A percentile compares a stretch with the other conserved stretches of the same genome.
phyloP scores from a whole-genome alignment of 2,113 vertebrate genomes.

The Hiodon alosoides region DNA sequence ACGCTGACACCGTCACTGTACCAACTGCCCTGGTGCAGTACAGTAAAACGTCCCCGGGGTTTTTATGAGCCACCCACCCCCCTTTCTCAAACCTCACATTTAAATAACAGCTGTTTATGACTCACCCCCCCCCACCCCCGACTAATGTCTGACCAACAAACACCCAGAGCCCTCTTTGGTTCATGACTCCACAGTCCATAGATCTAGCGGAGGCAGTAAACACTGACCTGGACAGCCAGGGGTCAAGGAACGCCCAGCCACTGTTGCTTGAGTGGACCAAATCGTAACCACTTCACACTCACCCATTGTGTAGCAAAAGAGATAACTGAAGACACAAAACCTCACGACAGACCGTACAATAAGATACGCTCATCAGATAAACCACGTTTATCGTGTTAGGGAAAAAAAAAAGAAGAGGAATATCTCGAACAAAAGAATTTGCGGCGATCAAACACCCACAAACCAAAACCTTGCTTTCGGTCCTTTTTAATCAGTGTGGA shows the following conservation, averaged over 20 bases:
- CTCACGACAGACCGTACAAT: not conserved
- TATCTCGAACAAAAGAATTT: too few relatives aligned
- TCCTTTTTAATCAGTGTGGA: too few relatives aligned
- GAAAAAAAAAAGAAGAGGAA: too few relatives aligned
- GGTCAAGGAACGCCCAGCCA: conserved; percentile 51
- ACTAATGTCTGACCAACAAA: conserved; percentile 19
- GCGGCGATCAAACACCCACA: too few relatives aligned
- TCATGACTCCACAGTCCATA: conserved; percentile 43
- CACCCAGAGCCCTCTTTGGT: conserved; percentile 13
- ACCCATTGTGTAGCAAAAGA: not conserved
- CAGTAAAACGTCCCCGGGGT: conserved; percentile 30
- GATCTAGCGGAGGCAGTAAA: conserved; percentile 64
- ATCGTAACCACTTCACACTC: not conserved
- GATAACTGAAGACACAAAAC: not conserved
- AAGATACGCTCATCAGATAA: not conserved
- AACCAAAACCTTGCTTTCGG: too few relatives aligned
- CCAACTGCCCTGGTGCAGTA: conserved; percentile 30
- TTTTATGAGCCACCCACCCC: conserved; percentile 16
- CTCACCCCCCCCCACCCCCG: conserved; percentile 12
- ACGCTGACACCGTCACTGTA: conserved; percentile 28
- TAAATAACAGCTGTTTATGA: conserved; percentile 45
- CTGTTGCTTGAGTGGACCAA: conserved; percentile 40
- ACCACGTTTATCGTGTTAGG: not conserved
- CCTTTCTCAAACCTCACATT: conserved; percentile 16
- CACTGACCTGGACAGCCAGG: conserved; percentile 51